Conservation (phyloP, 2,113 vertebrate species). For the Leptobrachium ailaonicum region DNA sequence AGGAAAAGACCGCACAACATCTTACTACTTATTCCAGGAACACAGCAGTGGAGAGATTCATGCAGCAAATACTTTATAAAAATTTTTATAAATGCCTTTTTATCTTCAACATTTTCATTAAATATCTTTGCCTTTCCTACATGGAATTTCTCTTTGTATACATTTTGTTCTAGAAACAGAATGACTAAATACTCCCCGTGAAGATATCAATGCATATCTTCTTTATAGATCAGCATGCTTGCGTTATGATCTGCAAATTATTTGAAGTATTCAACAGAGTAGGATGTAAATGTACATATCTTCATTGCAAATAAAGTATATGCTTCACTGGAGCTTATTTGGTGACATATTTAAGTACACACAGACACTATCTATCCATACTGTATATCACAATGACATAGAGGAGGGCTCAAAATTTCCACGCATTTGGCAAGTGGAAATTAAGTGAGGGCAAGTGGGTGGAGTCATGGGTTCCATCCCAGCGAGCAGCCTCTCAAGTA, state of each 20-base stretch:
- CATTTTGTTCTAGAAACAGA: neutral
- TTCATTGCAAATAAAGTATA: neutral
- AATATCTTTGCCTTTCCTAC: neutral
- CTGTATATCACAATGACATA: too few species aligned
- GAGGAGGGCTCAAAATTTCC: too few species aligned
- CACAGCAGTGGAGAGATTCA: neutral
- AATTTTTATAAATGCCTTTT: too few species aligned
- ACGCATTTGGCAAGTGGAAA: too few species aligned
- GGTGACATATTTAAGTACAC: too few species aligned
- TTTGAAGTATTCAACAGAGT: neutral
- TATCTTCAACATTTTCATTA: neutral
- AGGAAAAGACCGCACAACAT: neutral
- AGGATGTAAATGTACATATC: neutral
- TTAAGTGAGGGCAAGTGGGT: too few species aligned
- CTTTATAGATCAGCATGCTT: neutral
- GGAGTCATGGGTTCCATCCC: too few species aligned
- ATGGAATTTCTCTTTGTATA: neutral
- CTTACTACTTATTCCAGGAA: neutral
- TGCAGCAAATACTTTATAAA: neutral
- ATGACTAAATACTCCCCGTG: neutral
- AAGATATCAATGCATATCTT: neutral
- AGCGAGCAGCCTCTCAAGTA: too few species aligned
- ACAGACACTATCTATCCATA: too few species aligned
- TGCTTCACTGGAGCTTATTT: too few species aligned
- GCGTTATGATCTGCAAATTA: neutral